These are phyloP conservation scores for Halyomorpha halys DNA, from an alignment of 1,140 invertebrate genomes.

Conservation along the genomic window DNA sequence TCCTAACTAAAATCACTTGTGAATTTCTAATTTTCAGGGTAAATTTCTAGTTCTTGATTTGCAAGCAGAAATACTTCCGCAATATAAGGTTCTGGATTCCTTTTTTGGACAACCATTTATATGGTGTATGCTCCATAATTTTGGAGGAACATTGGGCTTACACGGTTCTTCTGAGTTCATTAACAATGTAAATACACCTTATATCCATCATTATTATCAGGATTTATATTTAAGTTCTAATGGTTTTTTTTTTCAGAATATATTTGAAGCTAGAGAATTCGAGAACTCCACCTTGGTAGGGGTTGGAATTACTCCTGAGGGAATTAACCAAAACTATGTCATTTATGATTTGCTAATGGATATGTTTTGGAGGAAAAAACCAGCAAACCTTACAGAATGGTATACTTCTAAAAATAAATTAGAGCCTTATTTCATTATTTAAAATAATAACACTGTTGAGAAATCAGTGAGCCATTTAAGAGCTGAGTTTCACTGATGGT, in stretches of 20 bases:
- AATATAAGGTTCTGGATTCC: conserved; percentile 60
- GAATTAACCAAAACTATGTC: conserved; percentile 83
- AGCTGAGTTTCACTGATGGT: too few species aligned
- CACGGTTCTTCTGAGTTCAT: conserved; percentile 68
- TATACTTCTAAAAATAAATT: conserved; percentile 1
- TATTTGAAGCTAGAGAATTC: conserved; percentile 47
- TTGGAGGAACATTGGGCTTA: conserved; percentile 81
- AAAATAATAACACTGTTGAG: too few species aligned
- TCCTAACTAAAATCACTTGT: too few species aligned
- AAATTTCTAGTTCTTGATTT: conserved; percentile 76
- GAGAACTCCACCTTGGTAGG: conserved; percentile 72
- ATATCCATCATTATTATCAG: background rate
- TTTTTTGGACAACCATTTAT: conserved; percentile 90
- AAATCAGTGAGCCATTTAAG: too few species aligned
- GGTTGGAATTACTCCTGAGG: conserved; percentile 73
- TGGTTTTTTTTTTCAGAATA: conserved; percentile 50
- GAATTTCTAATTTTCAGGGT: too few species aligned
- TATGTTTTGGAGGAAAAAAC: conserved; percentile 53
- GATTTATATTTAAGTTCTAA: too few species aligned
- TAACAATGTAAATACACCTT: conserved; percentile 46
- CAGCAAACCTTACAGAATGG: conserved; percentile 60
- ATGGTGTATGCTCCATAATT: conserved; percentile 95
- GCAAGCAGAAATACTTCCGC: conserved; percentile 71
- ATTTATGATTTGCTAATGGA: conserved; percentile 85
- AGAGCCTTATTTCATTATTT: too few species aligned